phyloP scores from a whole-genome alignment of 2,888 invertebrate genomes.

The Torymus auratus region DNA sequence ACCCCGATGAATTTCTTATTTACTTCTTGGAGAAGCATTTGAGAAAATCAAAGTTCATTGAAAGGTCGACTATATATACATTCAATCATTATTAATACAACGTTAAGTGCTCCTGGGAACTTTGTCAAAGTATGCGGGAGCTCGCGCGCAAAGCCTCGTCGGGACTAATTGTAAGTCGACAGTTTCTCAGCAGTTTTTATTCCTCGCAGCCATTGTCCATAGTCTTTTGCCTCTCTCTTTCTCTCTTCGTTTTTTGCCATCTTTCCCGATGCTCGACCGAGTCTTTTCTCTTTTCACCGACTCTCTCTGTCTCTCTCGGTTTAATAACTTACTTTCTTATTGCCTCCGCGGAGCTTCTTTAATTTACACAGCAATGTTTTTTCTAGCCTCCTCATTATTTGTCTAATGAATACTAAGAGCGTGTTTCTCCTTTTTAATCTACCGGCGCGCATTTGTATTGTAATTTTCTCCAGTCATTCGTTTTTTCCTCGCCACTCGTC shows the following conservation, averaged over 20 bases:
- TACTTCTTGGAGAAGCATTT: neutral
- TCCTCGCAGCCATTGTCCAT: slow-evolving; percentile 5
- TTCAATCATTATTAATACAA: slow-evolving; percentile 38
- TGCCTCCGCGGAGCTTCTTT: slow-evolving; percentile 30
- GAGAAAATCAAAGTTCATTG: slow-evolving; percentile 18
- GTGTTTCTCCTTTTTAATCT: slow-evolving; percentile 38
- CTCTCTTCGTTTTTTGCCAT: neutral
- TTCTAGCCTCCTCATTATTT: slow-evolving; percentile 36
- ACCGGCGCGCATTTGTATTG: slow-evolving; percentile 3
- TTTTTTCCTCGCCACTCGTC: neutral
- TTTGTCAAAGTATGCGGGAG: neutral
- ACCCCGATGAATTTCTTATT: too few relatives aligned
- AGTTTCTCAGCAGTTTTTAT: slow-evolving; percentile 5
- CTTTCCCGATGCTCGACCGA: neutral
- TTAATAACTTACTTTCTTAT: slow-evolving; percentile 36
- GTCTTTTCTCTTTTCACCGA: neutral
- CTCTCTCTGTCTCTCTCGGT: neutral
- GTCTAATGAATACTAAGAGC: slow-evolving; percentile 45
- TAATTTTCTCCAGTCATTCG: slow-evolving; percentile 3
- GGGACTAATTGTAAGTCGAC: slow-evolving; percentile 24
- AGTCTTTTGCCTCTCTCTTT: neutral
- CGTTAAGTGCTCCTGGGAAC: slow-evolving; percentile 9
- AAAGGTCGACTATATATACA: neutral
- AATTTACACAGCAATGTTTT: slow-evolving; percentile 30
- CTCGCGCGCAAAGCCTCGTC: neutral